phyloP scores from a whole-genome alignment of 2,888 invertebrate genomes.

The Stenoptilia bipunctidactyla region DNA sequence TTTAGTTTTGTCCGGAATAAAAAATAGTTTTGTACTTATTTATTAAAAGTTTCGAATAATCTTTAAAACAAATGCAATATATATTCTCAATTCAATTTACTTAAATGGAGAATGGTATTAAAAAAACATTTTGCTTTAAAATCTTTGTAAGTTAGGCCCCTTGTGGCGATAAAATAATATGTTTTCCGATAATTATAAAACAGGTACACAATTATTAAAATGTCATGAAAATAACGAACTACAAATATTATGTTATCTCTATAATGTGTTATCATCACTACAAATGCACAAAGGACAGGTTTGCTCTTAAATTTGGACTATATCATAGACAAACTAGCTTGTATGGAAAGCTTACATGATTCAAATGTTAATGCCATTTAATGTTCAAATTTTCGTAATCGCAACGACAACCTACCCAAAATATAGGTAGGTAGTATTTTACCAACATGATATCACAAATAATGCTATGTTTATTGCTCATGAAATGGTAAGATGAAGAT shows the following conservation, averaged over 20 bases:
- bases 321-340: too few relatives aligned
- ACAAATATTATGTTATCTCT: slow-evolving; percentile 20
- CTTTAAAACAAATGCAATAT: neutral
- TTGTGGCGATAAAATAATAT: slow-evolving; percentile 26
- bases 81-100: neutral
- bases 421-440: too few relatives aligned
- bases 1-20: too few relatives aligned
- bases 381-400: too few relatives aligned
- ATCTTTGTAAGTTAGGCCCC: neutral
- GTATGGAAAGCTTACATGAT: too few relatives aligned
- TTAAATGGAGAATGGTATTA: neutral
- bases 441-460: too few relatives aligned
- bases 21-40: neutral
- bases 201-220: slow-evolving; percentile 51
- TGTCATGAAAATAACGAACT: slow-evolving; percentile 36
- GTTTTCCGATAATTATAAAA: slow-evolving; percentile 30
- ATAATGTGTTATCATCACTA: slow-evolving; percentile 11
- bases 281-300: slow-evolving; percentile 9
- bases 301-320: slow-evolving; percentile 14
- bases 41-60: neutral
- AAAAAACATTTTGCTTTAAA: too few relatives aligned
- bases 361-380: too few relatives aligned
- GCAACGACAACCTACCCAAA: too few relatives aligned
- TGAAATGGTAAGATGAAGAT: too few relatives aligned
- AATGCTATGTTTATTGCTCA: too few relatives aligned